Evolutionary conservation across 2,797 vertebrate genomes (phyloP).

Genomic region (Gymnopithys bicolor): DNA sequence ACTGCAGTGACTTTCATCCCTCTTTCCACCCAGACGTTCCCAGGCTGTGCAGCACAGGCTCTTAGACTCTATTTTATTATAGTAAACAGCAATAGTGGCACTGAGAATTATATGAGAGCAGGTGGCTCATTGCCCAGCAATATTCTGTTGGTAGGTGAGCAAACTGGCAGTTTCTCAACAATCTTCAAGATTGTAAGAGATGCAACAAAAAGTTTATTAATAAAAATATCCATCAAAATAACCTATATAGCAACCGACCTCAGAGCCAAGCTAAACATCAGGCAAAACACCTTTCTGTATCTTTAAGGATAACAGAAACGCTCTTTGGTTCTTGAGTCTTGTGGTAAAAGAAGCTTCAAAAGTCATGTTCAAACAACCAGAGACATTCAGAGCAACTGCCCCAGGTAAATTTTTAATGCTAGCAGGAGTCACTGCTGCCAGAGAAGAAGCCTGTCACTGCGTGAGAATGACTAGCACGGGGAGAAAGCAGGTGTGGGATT

Average conservation of each 20-base stretch:
- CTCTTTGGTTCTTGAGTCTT: neutral
- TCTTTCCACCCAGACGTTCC: neutral
- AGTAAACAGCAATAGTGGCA: neutral
- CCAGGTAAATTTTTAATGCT: constrained; percentile 46
- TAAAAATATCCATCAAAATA: neutral
- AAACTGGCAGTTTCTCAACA: neutral
- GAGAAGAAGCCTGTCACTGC: neutral
- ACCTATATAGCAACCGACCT: neutral
- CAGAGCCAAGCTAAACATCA: neutral
- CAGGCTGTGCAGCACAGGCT: neutral
- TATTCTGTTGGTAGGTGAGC: neutral
- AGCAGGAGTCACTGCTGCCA: neutral
- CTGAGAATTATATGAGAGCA: neutral
- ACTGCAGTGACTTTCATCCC: neutral
- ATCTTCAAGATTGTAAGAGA: neutral
- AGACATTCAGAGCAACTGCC: constrained; percentile 30
- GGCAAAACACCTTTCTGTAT: neutral
- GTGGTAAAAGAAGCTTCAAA: constrained; percentile 14
- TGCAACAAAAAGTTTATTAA: neutral
- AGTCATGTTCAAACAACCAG: neutral
- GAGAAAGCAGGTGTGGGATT: constrained; percentile 33
- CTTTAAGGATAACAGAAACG: neutral
- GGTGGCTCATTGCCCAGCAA: neutral
- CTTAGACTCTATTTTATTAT: neutral
- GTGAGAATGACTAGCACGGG: neutral